A percentile compares a stretch with the other conserved stretches of the same genome.
Evolutionary conservation across 2,797 vertebrate species (phyloP).

Genomic region (Taeniopygia guttata): DNA sequence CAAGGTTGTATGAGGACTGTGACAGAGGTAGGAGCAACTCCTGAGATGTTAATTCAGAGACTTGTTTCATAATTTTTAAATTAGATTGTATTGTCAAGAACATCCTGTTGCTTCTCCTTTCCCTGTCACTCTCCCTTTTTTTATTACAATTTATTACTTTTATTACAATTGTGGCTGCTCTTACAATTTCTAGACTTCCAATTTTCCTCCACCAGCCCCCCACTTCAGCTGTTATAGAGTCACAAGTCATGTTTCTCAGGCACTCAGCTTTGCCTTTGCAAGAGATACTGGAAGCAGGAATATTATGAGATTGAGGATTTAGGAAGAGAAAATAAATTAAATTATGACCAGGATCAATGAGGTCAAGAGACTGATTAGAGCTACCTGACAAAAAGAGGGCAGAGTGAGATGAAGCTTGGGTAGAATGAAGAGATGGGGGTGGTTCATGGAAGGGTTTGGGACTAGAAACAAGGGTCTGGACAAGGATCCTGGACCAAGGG

Average conservation of each 20-base stretch:
- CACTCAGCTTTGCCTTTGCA: neutral
- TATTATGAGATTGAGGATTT: neutral
- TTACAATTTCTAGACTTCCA: neutral
- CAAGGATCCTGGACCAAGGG: neutral
- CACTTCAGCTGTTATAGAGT: neutral
- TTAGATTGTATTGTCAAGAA: neutral
- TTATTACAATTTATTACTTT: neutral
- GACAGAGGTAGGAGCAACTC: neutral
- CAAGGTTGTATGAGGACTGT: neutral
- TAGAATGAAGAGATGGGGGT: neutral
- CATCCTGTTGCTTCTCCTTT: neutral
- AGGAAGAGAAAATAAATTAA: neutral
- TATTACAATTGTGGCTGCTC: neutral
- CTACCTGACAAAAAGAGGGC: neutral
- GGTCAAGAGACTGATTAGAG: neutral
- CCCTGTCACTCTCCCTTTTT: neutral
- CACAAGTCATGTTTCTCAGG: neutral
- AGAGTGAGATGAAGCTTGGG: neutral
- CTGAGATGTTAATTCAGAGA: neutral
- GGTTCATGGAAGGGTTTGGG: neutral
- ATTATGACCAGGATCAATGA: neutral
- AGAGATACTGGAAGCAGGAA: neutral
- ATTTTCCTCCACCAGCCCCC: neutral
- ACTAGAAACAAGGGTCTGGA: neutral
- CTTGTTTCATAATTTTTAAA: neutral